A percentile compares a stretch with the other conserved stretches of the same genome.
These are phyloP conservation scores for Eufriesea mexicana DNA, from an alignment of 1,140 invertebrate genomes.

Conservation along the genomic window DNA sequence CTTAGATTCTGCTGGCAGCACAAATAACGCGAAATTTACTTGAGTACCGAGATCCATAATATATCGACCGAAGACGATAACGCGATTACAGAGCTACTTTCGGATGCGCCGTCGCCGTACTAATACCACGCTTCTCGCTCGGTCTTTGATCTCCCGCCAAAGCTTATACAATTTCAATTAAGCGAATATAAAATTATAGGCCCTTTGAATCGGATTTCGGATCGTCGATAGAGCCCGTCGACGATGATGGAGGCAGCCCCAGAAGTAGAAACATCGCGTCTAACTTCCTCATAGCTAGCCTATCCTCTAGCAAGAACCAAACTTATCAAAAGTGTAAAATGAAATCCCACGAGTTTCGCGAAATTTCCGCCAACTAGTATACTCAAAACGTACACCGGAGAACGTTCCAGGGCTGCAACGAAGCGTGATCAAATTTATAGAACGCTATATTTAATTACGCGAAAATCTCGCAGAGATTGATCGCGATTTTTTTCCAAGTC, in stretches of 20 bases:
- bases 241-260: too few relatives aligned
- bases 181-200: background rate
- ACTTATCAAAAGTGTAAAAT: conserved; percentile 10
- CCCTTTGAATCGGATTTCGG: background rate
- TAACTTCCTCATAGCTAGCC: background rate
- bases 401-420: too few relatives aligned
- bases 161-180: conserved; percentile 20
- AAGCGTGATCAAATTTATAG: background rate
- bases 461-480: background rate
- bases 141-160: background rate
- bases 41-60: conserved; percentile 1
- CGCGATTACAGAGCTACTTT: conserved; percentile 21
- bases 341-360: background rate
- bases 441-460: background rate
- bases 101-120: background rate
- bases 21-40: background rate
- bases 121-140: background rate
- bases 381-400: background rate
- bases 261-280: background rate
- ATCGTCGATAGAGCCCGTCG: background rate
- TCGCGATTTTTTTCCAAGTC: background rate
- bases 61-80: conserved; percentile 3
- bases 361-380: background rate
- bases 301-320: background rate
- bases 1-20: background rate